A percentile compares a stretch with the other conserved stretches of the same genome.
Evolutionary conservation across 2,797 vertebrate genomes (phyloP).

Genomic region (Scarus forsteni): DNA sequence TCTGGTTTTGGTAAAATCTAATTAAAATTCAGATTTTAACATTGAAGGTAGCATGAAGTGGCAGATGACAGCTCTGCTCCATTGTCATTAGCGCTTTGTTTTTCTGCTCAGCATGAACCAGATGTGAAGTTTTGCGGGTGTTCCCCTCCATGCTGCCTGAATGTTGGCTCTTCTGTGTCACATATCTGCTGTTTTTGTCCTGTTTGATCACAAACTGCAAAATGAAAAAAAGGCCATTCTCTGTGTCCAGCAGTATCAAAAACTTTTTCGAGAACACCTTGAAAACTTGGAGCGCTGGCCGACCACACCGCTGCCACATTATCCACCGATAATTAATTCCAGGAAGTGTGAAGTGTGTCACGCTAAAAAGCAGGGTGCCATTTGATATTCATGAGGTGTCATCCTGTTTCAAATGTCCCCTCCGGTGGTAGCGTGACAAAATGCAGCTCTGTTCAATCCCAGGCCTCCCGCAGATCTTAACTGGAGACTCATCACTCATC

Average conservation of each 20-base stretch:
- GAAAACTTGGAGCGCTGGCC: conserved; percentile 43
- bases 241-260: conserved; percentile 30
- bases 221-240: neutral
- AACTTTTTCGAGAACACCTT: conserved; percentile 67
- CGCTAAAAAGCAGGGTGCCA: conserved; percentile 69
- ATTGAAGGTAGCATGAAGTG: no score
- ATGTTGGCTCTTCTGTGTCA: neutral
- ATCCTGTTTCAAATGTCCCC: conserved; percentile 72
- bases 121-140: no score
- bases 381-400: conserved; percentile 81
- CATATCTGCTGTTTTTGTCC: conserved; percentile 16
- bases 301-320: conserved; percentile 53
- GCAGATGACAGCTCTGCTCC: no score
- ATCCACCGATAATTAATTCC: conserved; percentile 77
- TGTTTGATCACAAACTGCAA: conserved; percentile 33
- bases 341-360: conserved; percentile 74
- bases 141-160: no score
- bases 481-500: conserved; percentile 70
- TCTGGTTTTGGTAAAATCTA: no score
- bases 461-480: conserved; percentile 63
- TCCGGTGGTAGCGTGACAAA: conserved; percentile 69
- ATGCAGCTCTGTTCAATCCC: conserved; percentile 66
- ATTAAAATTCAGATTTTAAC: no score
- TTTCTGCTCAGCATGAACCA: no score
- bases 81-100: no score